These are phyloP conservation scores for Zelostemma sp. DNA, from an alignment of 1,140 invertebrate species.

Conservation along the genomic window DNA sequence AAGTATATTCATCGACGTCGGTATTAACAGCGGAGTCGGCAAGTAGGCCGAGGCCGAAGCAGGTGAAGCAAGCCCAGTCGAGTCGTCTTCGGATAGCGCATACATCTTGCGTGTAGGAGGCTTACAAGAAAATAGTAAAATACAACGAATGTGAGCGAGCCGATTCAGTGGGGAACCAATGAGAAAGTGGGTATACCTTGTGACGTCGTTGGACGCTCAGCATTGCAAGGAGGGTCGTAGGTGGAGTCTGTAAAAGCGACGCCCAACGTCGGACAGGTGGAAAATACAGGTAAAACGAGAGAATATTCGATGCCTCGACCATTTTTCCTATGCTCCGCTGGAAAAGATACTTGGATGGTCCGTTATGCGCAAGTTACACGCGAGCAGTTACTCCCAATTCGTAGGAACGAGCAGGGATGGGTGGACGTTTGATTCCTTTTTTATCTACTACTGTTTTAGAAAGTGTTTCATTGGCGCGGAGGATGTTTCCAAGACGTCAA, in stretches of 20 bases:
- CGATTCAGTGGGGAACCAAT: slow-evolving; percentile 48
- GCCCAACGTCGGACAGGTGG: slow-evolving; percentile 50
- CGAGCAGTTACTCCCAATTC: not conserved
- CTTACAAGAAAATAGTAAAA: slow-evolving; percentile 53
- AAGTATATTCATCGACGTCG: no score
- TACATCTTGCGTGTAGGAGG: slow-evolving; percentile 46
- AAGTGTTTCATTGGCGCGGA: no score
- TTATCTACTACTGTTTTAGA: no score
- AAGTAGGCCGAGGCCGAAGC: not conserved
- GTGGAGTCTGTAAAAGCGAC: slow-evolving; percentile 46
- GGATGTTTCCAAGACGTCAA: no score
- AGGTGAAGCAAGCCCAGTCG: slow-evolving; percentile 4
- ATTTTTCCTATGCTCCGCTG: not conserved
- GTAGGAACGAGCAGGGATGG: not conserved
- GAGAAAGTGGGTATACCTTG: slow-evolving; percentile 40
- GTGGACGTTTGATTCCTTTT: no score
- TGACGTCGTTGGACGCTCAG: slow-evolving; percentile 38
- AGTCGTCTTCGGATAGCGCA: slow-evolving; percentile 35
- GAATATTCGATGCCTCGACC: slow-evolving; percentile 8
- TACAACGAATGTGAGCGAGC: slow-evolving; percentile 33
- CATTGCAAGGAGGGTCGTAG: slow-evolving; percentile 46
- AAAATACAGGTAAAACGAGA: slow-evolving; percentile 40
- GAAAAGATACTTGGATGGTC: no score
- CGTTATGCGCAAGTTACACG: slow-evolving; percentile 8
- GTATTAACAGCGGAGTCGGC: no score